Percentiles rank a stretch among this genome's conserved stretches.
phyloP scores from a whole-genome alignment of 2,797 vertebrate species.

The Poeciliopsis presidionis region DNA sequence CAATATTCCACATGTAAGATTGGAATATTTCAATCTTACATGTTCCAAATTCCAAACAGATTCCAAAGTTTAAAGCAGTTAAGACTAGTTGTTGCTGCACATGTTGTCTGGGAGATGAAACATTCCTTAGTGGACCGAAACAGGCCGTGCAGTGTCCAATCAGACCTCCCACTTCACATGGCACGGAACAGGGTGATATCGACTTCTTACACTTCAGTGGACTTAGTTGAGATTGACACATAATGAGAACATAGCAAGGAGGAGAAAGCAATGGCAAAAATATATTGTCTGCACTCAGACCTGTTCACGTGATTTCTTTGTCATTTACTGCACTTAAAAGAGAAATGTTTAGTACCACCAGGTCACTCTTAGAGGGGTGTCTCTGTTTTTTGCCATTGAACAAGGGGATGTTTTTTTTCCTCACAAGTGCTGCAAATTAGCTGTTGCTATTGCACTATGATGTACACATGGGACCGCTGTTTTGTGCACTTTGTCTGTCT shows the following conservation, averaged over 20 bases:
- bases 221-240: slow-evolving; percentile 75
- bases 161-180: slow-evolving; percentile 69
- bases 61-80: slow-evolving; percentile 65
- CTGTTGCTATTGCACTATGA: too few species aligned
- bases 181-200: slow-evolving; percentile 74
- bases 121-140: slow-evolving; percentile 57
- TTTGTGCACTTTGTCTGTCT: too few species aligned
- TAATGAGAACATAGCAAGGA: slow-evolving; percentile 69
- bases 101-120: slow-evolving; percentile 66
- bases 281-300: slow-evolving; percentile 29
- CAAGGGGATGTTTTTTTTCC: too few species aligned
- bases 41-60: too few species aligned
- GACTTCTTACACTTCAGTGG: slow-evolving; percentile 79
- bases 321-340: slow-evolving; percentile 23
- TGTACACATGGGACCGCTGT: too few species aligned
- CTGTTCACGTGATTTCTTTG: slow-evolving; percentile 34
- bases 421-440: too few species aligned
- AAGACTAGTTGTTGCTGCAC: slow-evolving; percentile 64
- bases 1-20: background rate
- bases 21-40: too few species aligned
- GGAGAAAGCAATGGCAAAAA: slow-evolving; percentile 38
- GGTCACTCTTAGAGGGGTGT: background rate
- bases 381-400: background rate
- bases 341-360: background rate
- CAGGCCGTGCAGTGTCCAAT: slow-evolving; percentile 68